These are phyloP conservation scores for Gnathonemus echidnorhynchus DNA, from an alignment of 2,113 vertebrate species.

Conservation along the genomic window DNA sequence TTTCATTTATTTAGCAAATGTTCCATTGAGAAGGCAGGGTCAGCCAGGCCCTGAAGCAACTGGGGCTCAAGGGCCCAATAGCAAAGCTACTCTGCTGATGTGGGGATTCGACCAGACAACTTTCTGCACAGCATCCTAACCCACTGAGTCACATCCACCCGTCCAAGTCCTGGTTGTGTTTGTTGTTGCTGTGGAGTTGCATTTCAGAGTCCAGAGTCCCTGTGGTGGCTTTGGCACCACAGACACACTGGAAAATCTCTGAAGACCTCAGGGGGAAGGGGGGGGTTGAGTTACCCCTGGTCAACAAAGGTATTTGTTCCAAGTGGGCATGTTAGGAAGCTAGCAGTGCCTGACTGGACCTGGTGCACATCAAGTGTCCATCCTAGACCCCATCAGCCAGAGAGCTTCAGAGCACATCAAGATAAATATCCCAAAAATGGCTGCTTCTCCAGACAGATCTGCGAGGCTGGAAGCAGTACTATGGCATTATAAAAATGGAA, in stretches of 20 bases:
- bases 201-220: constrained; percentile 22
- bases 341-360: not conserved
- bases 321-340: not conserved
- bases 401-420: not conserved
- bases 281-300: not conserved
- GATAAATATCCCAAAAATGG: not conserved
- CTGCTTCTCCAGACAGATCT: constrained; percentile 27
- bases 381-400: not conserved
- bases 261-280: not conserved
- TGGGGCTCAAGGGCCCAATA: not conserved
- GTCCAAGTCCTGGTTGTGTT: constrained; percentile 13
- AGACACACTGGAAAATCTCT: constrained; percentile 31
- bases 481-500: not conserved
- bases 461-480: constrained; percentile 23
- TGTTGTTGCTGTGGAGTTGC: constrained; percentile 25
- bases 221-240: constrained; percentile 10
- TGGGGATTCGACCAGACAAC: not conserved
- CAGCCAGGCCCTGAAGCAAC: not conserved
- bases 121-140: not conserved
- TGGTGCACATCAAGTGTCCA: not conserved
- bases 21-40: not conserved
- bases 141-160: not conserved
- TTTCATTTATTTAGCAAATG: not conserved
- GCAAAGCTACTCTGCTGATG: not conserved
- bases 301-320: not conserved